Base-by-base conservation (phyloP, 2,113 vertebrate genomes). In the Xiphophorus maculatus region DNA sequence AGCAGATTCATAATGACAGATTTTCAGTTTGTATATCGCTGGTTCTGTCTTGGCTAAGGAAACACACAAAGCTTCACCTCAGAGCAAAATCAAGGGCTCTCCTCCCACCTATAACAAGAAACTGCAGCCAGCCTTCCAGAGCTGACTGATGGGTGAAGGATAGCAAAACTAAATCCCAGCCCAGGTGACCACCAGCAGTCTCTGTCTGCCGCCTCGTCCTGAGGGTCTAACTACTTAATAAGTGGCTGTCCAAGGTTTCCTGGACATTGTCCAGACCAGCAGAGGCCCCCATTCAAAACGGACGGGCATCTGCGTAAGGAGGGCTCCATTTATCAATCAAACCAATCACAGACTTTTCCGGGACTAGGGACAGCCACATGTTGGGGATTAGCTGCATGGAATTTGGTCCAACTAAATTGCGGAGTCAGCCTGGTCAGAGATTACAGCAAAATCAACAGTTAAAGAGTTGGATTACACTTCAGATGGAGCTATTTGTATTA, bases 171-270 rank as follows among this genome's bases (percentile, higher is more conserved):
- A 84, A 85, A 93, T 85, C 91, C 91, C 91, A 94, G 91, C 85
- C 92, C 94, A 96, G 94, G 93, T 96, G 95, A 95, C 94, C 94
- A 94, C 93, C 93, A 87, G 88, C 89, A 88, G 93, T 92, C 90
- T 93, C 92, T 81, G 93, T 94, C 94, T 95, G 91, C 79, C 91
- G 93, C 94, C 94, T 94, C 92, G 93, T 95, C 94, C 94, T 94
- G 95, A 96, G 95, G 93, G 83, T 89, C 90, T 95, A 96, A 98
- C 96, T 96, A 98, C 97, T 97, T 96, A 97, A 98, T 98, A 97
- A 97, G 95, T 94, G 93, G 96, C 96, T 97, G 96, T 96, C 95
- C 95, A 94, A 88, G 94, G 96, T 96, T 98, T 99, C 96, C 96
- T 97, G 96, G 96, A 99, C 94, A 96, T 95, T 97, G 94, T 96